These are phyloP conservation scores for Notarius lentiginosus DNA, from an alignment of 2,113 vertebrate genomes.

Conservation along the genomic window DNA sequence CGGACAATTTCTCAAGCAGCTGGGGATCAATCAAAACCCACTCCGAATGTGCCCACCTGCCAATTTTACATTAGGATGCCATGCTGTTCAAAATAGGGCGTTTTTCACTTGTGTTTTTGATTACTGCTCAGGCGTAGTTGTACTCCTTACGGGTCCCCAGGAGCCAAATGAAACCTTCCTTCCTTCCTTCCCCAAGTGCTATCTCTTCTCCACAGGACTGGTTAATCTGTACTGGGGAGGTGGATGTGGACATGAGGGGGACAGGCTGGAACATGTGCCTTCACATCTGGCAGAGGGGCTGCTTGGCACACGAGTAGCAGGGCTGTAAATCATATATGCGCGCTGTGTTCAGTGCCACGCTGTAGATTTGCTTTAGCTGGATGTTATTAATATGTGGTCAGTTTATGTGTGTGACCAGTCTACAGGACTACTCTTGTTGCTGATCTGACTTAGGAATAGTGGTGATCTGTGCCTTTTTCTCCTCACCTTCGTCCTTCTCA, in stretches of 20 bases:
- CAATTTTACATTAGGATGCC: conserved; percentile 79
- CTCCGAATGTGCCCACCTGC: conserved; percentile 76
- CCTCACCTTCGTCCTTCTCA: conserved; percentile 13
- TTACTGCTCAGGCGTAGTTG: conserved; percentile 76
- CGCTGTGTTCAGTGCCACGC: background rate
- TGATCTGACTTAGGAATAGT: background rate
- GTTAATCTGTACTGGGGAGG: conserved; percentile 58
- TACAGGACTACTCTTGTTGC: conserved; percentile 10
- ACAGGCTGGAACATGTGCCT: conserved; percentile 51
- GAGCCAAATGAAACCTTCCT: conserved; percentile 72
- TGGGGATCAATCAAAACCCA: conserved; percentile 78
- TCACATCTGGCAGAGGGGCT: conserved; percentile 42
- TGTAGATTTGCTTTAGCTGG: background rate
- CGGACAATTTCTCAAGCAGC: conserved; percentile 80
- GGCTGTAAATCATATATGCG: conserved; percentile 22
- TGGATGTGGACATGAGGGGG: conserved; percentile 45
- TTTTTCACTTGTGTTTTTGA: conserved; percentile 76
- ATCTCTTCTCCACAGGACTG: conserved; percentile 62
- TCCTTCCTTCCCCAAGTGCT: conserved; percentile 59
- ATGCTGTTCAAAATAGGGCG: conserved; percentile 76
- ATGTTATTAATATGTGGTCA: background rate
- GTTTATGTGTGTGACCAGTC: background rate
- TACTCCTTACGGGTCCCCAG: conserved; percentile 69
- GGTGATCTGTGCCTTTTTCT: background rate
- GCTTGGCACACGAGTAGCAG: conserved; percentile 19